phyloP scores from a whole-genome alignment of 2,113 vertebrate species.

The Cynopterus brachyotis region DNA sequence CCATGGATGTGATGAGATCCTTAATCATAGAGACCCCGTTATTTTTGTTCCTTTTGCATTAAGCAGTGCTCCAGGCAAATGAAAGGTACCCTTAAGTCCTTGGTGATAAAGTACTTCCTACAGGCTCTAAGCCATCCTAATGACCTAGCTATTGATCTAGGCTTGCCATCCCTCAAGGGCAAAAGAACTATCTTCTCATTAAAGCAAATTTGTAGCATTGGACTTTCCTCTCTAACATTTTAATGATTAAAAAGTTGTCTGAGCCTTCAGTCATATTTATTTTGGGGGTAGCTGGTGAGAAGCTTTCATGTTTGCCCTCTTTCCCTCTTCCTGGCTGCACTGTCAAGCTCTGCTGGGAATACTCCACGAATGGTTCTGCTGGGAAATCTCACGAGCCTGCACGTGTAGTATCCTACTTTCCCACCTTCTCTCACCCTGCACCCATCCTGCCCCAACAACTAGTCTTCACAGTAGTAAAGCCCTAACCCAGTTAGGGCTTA shows the following conservation, averaged over 20 bases:
- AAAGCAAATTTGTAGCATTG: slow-evolving; percentile 45
- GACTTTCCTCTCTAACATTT: slow-evolving; percentile 70
- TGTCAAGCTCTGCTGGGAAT: background rate
- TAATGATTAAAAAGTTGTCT: slow-evolving; percentile 66
- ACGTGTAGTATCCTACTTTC: background rate
- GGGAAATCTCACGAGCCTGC: background rate
- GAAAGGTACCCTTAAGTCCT: slow-evolving; percentile 1
- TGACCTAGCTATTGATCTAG: background rate
- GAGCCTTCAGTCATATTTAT: slow-evolving; percentile 66
- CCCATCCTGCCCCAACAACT: background rate
- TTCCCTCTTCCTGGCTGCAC: background rate
- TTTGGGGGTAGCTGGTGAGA: slow-evolving; percentile 56
- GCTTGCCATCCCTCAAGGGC: slow-evolving; percentile 1
- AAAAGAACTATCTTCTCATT: slow-evolving; percentile 32
- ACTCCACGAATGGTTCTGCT: background rate
- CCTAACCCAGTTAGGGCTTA: background rate
- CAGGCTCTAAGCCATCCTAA: background rate
- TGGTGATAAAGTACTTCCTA: background rate
- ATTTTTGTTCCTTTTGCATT: background rate
- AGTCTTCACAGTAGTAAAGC: background rate
- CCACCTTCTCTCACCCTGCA: background rate
- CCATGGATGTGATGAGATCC: background rate
- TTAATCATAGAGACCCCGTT: slow-evolving; percentile 13
- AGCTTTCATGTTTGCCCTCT: background rate
- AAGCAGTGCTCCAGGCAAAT: background rate